Conservation (phyloP, 2,113 vertebrate genomes). For the Notarius lentiginosus region DNA sequence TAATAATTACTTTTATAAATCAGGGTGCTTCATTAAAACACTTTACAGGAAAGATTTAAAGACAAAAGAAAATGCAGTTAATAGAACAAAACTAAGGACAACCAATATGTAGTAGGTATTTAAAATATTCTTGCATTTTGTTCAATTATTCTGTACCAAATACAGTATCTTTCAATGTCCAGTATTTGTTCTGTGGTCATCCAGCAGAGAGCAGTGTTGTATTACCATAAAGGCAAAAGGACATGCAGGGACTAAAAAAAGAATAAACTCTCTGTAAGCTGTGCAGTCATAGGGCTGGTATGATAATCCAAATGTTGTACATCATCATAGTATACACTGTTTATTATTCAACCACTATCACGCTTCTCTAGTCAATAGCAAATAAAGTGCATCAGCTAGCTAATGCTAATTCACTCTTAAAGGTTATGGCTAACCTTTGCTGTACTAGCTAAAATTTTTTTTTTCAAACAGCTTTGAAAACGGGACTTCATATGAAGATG, state of each 20-base stretch:
- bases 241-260: neutral
- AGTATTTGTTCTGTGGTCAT: neutral
- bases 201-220: conserved; percentile 70
- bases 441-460: too few relatives aligned
- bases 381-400: neutral
- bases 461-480: neutral
- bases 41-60: neutral
- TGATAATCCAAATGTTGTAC: neutral
- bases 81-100: neutral
- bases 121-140: neutral
- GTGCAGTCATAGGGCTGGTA: neutral
- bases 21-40: neutral
- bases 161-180: neutral
- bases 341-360: neutral
- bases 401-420: neutral
- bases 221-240: conserved; percentile 35
- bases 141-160: neutral
- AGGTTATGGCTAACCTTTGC: neutral
- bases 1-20: neutral
- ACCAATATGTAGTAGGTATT: neutral
- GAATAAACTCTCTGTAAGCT: neutral
- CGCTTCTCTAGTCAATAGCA: neutral
- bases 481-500: neutral
- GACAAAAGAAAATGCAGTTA: neutral
- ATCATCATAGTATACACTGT: neutral